These are phyloP conservation scores for Gadus chalcogrammus DNA, from an alignment of 2,113 vertebrate genomes.

Conservation along the genomic window DNA sequence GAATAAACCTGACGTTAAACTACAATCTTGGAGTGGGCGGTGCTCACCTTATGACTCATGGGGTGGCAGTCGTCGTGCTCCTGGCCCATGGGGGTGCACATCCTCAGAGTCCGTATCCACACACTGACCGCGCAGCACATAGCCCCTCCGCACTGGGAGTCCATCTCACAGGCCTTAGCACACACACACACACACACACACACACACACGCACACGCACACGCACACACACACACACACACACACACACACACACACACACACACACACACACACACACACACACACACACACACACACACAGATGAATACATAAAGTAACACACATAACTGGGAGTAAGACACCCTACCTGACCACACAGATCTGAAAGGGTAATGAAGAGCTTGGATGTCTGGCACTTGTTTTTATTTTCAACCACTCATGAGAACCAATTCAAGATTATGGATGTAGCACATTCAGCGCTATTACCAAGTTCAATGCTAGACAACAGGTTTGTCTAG, in stretches of 20 bases:
- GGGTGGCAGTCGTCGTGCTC: slow-evolving; percentile 89
- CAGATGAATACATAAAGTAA: too few relatives aligned
- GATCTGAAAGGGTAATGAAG: too few relatives aligned
- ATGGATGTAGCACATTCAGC: too few relatives aligned
- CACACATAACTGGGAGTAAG: too few relatives aligned
- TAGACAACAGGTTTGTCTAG: too few relatives aligned
- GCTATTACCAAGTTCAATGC: too few relatives aligned
- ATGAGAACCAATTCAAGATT: too few relatives aligned
- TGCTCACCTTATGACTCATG: slow-evolving; percentile 87
- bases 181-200: slow-evolving; percentile 36
- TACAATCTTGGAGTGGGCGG: not conserved
- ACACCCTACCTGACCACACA: too few relatives aligned
- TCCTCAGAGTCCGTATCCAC: slow-evolving; percentile 89
- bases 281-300: not conserved
- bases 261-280: not conserved
- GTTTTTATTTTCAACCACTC: too few relatives aligned
- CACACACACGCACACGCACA: slow-evolving; percentile 14
- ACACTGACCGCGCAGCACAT: slow-evolving; percentile 93
- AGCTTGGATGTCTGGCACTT: too few relatives aligned
- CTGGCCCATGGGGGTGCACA: slow-evolving; percentile 87
- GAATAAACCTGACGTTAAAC: not conserved
- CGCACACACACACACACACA: not conserved
- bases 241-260: too few relatives aligned
- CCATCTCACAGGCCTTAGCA: slow-evolving; percentile 79
- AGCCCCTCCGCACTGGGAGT: slow-evolving; percentile 84